Conservation (phyloP, 2,888 invertebrate species). For the Aspidiotus rigidus region DNA sequence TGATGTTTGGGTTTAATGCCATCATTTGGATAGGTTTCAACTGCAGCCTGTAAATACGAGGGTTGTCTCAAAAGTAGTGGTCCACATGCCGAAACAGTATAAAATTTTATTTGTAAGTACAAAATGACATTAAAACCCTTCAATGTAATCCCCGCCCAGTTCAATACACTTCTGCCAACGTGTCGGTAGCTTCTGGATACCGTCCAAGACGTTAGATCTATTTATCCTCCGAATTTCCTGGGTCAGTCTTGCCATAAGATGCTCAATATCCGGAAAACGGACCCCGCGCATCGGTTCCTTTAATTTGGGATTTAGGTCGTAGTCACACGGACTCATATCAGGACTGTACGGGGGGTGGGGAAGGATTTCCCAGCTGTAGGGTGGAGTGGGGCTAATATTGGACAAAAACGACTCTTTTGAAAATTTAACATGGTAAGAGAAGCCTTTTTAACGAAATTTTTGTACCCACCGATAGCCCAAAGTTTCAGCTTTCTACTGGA, state of each 20-base stretch:
- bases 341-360: conserved; percentile 5
- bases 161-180: too few relatives aligned
- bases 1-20: too few relatives aligned
- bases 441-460: not conserved
- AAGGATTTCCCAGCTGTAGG: conserved; percentile 1
- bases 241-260: too few relatives aligned
- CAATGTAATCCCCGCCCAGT: not conserved
- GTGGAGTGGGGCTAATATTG: not conserved
- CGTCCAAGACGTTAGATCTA: too few relatives aligned
- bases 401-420: not conserved
- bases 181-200: too few relatives aligned
- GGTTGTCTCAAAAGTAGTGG: too few relatives aligned
- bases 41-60: not conserved
- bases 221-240: not conserved
- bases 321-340: conserved; percentile 12
- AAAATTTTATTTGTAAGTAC: not conserved
- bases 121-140: conserved; percentile 2
- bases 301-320: too few relatives aligned
- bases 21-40: too few relatives aligned
- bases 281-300: not conserved
- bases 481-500: not conserved
- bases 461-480: not conserved
- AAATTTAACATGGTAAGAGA: not conserved
- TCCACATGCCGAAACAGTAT: not conserved
- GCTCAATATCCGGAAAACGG: not conserved